A percentile compares a stretch with the other conserved stretches of the same genome.
Conservation (phyloP, 1,140 invertebrate genomes). For the Psilanteris sp. region DNA sequence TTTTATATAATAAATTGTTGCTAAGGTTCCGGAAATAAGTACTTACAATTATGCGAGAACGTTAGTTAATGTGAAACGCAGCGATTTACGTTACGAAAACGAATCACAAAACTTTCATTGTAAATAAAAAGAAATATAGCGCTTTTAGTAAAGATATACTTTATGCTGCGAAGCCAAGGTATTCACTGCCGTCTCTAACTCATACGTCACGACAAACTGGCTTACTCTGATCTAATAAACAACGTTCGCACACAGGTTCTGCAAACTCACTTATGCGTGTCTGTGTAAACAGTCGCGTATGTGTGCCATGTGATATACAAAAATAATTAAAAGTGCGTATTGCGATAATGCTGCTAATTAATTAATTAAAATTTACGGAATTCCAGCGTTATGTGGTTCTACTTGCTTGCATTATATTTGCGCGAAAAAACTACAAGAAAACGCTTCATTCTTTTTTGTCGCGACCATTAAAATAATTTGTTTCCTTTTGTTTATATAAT, state of each 20-base stretch:
- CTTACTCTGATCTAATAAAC: constrained; percentile 79
- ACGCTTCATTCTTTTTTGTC: too few species aligned
- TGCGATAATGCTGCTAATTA: too few species aligned
- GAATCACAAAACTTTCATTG: constrained; percentile 19
- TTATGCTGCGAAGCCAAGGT: constrained; percentile 67
- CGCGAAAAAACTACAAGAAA: too few species aligned
- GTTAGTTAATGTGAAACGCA: too few species aligned
- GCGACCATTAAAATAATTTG: too few species aligned
- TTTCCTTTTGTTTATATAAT: too few species aligned
- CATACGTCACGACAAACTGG: constrained; percentile 76
- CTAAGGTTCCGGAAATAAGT: background rate
- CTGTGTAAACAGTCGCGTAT: constrained; percentile 7
- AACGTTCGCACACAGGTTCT: constrained; percentile 60
- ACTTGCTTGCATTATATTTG: too few species aligned
- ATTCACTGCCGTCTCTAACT: constrained; percentile 67
- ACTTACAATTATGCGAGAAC: background rate
- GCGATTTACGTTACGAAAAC: too few species aligned
- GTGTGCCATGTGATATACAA: constrained; percentile 1
- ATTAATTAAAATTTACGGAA: too few species aligned
- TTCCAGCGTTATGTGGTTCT: too few species aligned
- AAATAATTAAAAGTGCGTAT: constrained; percentile 31
- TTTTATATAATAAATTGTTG: too few species aligned
- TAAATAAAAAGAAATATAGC: constrained; percentile 18
- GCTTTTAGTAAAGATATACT: constrained; percentile 41
- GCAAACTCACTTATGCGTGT: constrained; percentile 19